Conservation (phyloP, 2,113 vertebrate genomes). For the Phyllopteryx taeniolatus region DNA sequence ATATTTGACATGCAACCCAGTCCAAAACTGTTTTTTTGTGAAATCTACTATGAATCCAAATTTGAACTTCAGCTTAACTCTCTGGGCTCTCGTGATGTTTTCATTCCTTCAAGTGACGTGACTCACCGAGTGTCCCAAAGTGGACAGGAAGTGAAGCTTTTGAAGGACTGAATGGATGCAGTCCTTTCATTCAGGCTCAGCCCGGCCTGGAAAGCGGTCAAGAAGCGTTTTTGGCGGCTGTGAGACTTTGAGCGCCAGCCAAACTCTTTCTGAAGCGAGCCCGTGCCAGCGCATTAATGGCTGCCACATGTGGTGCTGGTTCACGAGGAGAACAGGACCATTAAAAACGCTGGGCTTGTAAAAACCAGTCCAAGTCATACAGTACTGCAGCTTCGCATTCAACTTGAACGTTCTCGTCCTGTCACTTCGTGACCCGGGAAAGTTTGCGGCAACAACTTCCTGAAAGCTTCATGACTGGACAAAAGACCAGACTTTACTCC, state of each 20-base stretch:
- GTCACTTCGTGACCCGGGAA: too few relatives aligned
- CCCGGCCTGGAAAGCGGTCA: conserved; percentile 17
- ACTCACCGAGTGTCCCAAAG: too few relatives aligned
- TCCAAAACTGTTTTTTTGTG: too few relatives aligned
- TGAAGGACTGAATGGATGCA: background rate
- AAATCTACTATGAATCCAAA: too few relatives aligned
- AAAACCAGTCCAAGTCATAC: conserved; percentile 20
- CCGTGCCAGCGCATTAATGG: conserved; percentile 23
- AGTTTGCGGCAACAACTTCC: too few relatives aligned
- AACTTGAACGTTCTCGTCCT: too few relatives aligned
- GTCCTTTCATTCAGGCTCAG: conserved; percentile 9
- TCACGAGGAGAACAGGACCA: background rate
- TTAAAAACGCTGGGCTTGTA: conserved; percentile 33
- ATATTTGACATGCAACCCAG: too few relatives aligned
- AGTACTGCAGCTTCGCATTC: background rate
- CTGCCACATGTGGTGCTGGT: conserved; percentile 20
- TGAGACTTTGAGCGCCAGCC: background rate
- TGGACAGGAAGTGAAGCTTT: too few relatives aligned
- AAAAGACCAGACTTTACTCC: too few relatives aligned
- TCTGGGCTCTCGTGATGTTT: too few relatives aligned
- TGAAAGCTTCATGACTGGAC: background rate
- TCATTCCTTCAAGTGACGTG: too few relatives aligned
- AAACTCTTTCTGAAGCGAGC: conserved; percentile 18
- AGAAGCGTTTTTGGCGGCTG: background rate
- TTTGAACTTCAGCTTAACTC: too few relatives aligned